Base-by-base conservation (phyloP, 2,888 invertebrate species). In the Lissonota sp. region DNA sequence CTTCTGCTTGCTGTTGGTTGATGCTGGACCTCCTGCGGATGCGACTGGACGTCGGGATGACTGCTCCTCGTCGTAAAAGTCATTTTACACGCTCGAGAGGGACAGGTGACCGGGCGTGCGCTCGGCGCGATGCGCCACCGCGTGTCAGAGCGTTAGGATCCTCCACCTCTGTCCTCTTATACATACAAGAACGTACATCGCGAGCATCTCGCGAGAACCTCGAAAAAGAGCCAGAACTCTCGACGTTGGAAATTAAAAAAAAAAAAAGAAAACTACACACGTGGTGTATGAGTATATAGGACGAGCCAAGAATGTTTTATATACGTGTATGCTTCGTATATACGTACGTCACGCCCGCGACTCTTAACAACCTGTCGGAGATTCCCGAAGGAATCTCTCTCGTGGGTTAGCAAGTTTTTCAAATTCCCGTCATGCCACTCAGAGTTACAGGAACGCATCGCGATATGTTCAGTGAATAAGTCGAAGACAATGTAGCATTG, bases 11-110 rank as follows among this genome's bases (percentile, higher is more conserved):
- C 40, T 40, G 70, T 69, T 75, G 80, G 73, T n/a, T 77, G 76
- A 70, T 72, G 74, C 74, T 72, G 74, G 88, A 88, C 90, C 90
- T 90, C 89, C 88, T 87, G 89, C 80, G 89, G 92, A 90, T 88
- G 81, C 84, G 84, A 84, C 85, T 84, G 88, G 86, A 86, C 84
- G 84, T 83, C 87, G 82, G 86, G 86, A 87, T 84, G 85, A 84
- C 84, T 86, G 88, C 87, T 26, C 26, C 26, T 86, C 87, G 86
- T 91, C 91, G 90, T 91, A 91, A 91, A 91, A 90, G 90, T 91
- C 89, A 88, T 89, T 91, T 89, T 88, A 89, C 89, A 87, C 86
- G 88, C 86, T 86, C 84, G 83, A 84, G 87, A 88, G 87, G 88
- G 89, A 90, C 90, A 90, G 89, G 89, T 90, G 89, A 90, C 88